Evolutionary conservation across 23 tunicate species (phyloP).

Genomic region (Pegea sp.): DNA sequence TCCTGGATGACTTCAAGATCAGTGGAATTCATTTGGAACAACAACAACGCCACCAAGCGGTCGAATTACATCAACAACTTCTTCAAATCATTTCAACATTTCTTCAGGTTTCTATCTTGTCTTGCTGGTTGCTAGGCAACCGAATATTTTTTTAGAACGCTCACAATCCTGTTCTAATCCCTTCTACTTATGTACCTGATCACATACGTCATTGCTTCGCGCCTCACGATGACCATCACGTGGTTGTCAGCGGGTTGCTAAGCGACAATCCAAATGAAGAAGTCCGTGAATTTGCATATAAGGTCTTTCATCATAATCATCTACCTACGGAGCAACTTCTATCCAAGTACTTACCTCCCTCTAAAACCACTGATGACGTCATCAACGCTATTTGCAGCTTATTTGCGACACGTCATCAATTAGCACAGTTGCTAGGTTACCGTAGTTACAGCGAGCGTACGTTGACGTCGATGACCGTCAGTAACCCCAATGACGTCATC

Average conservation of each 20-base stretch:
- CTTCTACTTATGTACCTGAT: slow-evolving; percentile 23
- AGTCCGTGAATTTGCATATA: slow-evolving; percentile 57
- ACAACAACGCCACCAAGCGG: slow-evolving; percentile 48
- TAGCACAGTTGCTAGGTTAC: slow-evolving; percentile 73
- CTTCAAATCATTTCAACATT: slow-evolving; percentile 31
- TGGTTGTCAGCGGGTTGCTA: slow-evolving; percentile 20
- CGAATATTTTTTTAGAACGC: neutral
- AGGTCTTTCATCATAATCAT: slow-evolving; percentile 33
- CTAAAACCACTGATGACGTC: too few species aligned
- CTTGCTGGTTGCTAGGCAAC: neutral
- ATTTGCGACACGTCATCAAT: slow-evolving; percentile 32
- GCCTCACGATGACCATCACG: slow-evolving; percentile 4
- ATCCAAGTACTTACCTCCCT: slow-evolving; percentile 16
- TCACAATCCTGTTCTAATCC: slow-evolving; percentile 19
- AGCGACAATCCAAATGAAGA: slow-evolving; percentile 45
- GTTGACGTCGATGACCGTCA: slow-evolving; percentile 60
- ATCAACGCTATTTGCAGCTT: slow-evolving; percentile 24
- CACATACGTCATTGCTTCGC: slow-evolving; percentile 14
- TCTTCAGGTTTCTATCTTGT: slow-evolving; percentile 24
- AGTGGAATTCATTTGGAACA: slow-evolving; percentile 64
- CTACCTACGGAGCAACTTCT: slow-evolving; percentile 28
- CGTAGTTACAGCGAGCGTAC: slow-evolving; percentile 46
- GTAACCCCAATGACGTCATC: slow-evolving; percentile 47
- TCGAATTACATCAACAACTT: slow-evolving; percentile 60
- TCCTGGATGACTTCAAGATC: slow-evolving; percentile 70